Evolutionary conservation across 2,888 invertebrate genomes (phyloP).

Genomic region (Megalurothrips usitatus): DNA sequence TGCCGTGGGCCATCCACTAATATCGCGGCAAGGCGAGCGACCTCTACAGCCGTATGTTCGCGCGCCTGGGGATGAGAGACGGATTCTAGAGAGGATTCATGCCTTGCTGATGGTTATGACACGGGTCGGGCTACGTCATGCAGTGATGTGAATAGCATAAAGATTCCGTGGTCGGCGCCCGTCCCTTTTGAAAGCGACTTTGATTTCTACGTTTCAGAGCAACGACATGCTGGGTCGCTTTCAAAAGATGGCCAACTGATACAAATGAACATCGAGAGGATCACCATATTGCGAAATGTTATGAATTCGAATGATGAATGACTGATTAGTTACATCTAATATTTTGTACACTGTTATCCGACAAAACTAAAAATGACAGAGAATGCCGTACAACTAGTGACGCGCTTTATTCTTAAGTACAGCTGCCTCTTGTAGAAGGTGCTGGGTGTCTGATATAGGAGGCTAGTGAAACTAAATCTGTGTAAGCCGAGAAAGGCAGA

Average conservation of each 20-base stretch:
- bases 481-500: background rate
- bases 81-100: too few species aligned
- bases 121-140: background rate
- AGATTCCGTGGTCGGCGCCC: background rate
- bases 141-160: constrained; percentile 12
- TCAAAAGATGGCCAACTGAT: background rate
- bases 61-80: too few species aligned
- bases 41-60: too few species aligned
- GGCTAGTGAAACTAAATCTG: background rate
- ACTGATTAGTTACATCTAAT: background rate
- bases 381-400: background rate
- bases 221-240: background rate
- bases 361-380: background rate
- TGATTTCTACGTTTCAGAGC: background rate
- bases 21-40: too few species aligned
- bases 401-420: background rate
- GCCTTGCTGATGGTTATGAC: too few species aligned
- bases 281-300: background rate
- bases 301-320: too few species aligned
- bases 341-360: background rate
- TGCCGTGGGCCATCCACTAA: too few species aligned
- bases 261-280: background rate
- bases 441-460: background rate
- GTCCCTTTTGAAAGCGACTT: background rate
- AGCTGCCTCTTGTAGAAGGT: background rate